A percentile compares a stretch with the other conserved stretches of the same genome.
Evolutionary conservation across 2,888 invertebrate genomes (phyloP).

Genomic region (Temnothorax ravouxi): DNA sequence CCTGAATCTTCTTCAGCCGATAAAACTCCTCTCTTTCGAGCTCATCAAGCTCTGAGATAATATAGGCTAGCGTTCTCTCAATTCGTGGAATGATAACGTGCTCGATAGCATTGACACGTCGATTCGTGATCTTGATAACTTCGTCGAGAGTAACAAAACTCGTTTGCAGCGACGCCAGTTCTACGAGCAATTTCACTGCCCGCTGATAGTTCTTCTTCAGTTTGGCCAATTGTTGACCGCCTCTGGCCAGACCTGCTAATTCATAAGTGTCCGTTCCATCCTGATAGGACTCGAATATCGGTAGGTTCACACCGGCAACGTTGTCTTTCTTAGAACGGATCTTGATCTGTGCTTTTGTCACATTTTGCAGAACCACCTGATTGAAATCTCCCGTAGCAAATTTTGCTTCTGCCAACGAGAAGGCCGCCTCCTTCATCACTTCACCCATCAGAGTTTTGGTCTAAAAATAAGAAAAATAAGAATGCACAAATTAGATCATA

Average conservation of each 20-base stretch:
- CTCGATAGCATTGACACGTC: constrained; percentile 99
- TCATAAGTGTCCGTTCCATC: constrained; percentile 99
- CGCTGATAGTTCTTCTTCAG: constrained; percentile 99
- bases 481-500: background rate
- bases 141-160: constrained; percentile 99
- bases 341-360: constrained; percentile 99
- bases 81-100: constrained; percentile 99
- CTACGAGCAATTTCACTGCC: constrained; percentile 97
- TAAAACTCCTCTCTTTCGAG: constrained; percentile 99
- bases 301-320: constrained; percentile 99
- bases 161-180: constrained; percentile 98
- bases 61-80: constrained; percentile 98
- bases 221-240: constrained; percentile 98
- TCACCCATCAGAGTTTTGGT: constrained; percentile 99
- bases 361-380: constrained; percentile 99
- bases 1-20: constrained; percentile 97
- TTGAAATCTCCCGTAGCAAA: constrained; percentile 99
- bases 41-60: constrained; percentile 99
- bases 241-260: constrained; percentile 97
- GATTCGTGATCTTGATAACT: constrained; percentile 99
- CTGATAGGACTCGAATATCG: constrained; percentile 97
- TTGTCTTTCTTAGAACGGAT: constrained; percentile 99
- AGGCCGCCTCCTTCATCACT: constrained; percentile 99
- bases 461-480: constrained; percentile 87
- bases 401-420: constrained; percentile 99